Percentiles rank a stretch among this genome's conserved stretches.
Conservation (phyloP, 2,113 vertebrate genomes). For the Oxygymnocypris stewartii region DNA sequence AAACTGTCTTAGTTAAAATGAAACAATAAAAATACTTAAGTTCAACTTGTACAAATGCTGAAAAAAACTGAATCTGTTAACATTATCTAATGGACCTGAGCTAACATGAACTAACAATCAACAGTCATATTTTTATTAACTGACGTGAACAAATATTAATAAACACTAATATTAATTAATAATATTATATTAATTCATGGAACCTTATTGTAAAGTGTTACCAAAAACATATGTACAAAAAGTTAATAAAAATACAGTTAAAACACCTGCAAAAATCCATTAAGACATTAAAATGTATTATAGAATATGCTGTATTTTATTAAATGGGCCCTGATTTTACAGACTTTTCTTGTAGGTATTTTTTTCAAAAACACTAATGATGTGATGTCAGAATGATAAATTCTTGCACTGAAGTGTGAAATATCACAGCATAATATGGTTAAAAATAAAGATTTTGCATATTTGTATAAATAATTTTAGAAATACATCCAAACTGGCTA, state of each 20-base stretch:
- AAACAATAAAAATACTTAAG: background rate
- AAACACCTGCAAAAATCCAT: background rate
- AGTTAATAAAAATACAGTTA: background rate
- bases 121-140: too few species aligned
- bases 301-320: background rate
- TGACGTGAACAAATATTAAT: too few species aligned
- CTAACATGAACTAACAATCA: too few species aligned
- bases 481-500: background rate
- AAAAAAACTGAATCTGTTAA: background rate
- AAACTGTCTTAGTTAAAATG: background rate
- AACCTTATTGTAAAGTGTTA: background rate
- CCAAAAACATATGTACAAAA: too few species aligned
- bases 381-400: background rate
- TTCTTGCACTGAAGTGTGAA: background rate
- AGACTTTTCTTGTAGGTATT: too few species aligned
- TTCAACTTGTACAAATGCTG: background rate
- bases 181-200: too few species aligned
- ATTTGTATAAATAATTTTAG: background rate
- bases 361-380: background rate
- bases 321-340: too few species aligned
- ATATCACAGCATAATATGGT: background rate
- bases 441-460: background rate
- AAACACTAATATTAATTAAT: too few species aligned
- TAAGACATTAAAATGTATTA: too few species aligned
- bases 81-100: too few species aligned